Conservation (phyloP, 2,888 invertebrate species). For the Lithophane socia region DNA sequence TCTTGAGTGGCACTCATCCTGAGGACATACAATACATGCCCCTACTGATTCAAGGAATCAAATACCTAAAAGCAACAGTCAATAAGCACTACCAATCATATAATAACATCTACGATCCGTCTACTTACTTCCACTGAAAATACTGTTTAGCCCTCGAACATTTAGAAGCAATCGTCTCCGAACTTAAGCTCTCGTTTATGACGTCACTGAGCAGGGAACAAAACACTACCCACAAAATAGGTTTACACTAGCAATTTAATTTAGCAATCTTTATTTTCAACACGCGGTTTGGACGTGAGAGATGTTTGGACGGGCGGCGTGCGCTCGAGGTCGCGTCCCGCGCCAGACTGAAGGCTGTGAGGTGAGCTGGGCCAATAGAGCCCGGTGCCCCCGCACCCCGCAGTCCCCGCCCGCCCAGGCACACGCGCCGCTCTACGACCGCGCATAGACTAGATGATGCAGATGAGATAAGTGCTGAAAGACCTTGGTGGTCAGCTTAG, state of each 20-base stretch:
- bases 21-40: conserved; percentile 35
- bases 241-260: conserved; percentile 76
- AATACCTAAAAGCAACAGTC: conserved; percentile 61
- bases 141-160: conserved; percentile 58
- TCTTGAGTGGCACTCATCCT: conserved; percentile 24
- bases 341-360: conserved; percentile 83
- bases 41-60: conserved; percentile 37
- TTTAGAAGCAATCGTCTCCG: conserved; percentile 35
- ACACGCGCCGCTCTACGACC: conserved; percentile 75
- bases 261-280: conserved; percentile 81
- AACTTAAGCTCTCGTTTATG: conserved; percentile 49
- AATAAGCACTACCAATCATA: conserved; percentile 64
- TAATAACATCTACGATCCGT: conserved; percentile 60
- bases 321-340: conserved; percentile 70
- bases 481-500: conserved; percentile 62
- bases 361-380: conserved; percentile 79
- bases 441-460: conserved; percentile 75
- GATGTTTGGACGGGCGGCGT: conserved; percentile 65
- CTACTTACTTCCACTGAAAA: conserved; percentile 68
- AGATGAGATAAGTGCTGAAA: conserved; percentile 72
- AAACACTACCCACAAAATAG: conserved; percentile 70
- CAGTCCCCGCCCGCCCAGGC: conserved; percentile 79
- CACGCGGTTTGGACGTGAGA: conserved; percentile 75
- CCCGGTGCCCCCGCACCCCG: conserved; percentile 67
- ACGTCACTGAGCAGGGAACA: conserved; percentile 71